Evolutionary conservation across 2,888 invertebrate species (phyloP).

Genomic region (Sinelater perroti): DNA sequence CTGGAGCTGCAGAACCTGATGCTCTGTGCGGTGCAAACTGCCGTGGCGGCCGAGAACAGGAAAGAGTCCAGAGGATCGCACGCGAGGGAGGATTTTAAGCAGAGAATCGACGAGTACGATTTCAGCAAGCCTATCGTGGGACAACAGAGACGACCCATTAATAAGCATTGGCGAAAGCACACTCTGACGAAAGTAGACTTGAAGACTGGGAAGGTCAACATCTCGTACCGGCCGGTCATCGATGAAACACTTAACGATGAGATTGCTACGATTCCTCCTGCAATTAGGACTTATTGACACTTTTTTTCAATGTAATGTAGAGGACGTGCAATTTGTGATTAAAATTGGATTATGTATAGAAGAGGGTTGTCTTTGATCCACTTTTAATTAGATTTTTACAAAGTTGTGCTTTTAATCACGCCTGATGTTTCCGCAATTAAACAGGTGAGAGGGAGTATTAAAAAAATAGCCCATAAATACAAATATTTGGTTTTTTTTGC

Average conservation of each 20-base stretch:
- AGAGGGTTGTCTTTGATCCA: too few relatives aligned
- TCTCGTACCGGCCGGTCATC: slow-evolving; percentile 93
- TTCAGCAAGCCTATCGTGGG: slow-evolving; percentile 90
- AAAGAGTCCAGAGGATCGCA: slow-evolving; percentile 99
- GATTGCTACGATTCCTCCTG: slow-evolving; percentile 79
- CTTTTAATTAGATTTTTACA: too few relatives aligned
- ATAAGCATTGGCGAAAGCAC: slow-evolving; percentile 99
- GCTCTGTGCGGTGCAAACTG: slow-evolving; percentile 91
- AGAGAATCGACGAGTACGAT: slow-evolving; percentile 90
- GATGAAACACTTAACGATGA: slow-evolving; percentile 85
- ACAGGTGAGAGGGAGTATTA: too few relatives aligned
- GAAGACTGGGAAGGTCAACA: slow-evolving; percentile 79
- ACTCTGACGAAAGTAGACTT: slow-evolving; percentile 81
- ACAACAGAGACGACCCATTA: slow-evolving; percentile 71
- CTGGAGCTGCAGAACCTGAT: slow-evolving; percentile 97
- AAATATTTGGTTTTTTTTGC: too few relatives aligned
- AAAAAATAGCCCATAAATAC: too few relatives aligned
- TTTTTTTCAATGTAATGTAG: neutral
- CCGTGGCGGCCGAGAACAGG: slow-evolving; percentile 88
- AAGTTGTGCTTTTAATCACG: too few relatives aligned
- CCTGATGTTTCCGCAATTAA: too few relatives aligned
- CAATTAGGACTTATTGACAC: slow-evolving; percentile 89
- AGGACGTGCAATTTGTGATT: too few relatives aligned
- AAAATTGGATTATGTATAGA: neutral
- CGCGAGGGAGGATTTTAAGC: slow-evolving; percentile 94